These are phyloP conservation scores for Pterocles orientalis DNA, from an alignment of 2,113 vertebrate genomes.

Conservation along the genomic window DNA sequence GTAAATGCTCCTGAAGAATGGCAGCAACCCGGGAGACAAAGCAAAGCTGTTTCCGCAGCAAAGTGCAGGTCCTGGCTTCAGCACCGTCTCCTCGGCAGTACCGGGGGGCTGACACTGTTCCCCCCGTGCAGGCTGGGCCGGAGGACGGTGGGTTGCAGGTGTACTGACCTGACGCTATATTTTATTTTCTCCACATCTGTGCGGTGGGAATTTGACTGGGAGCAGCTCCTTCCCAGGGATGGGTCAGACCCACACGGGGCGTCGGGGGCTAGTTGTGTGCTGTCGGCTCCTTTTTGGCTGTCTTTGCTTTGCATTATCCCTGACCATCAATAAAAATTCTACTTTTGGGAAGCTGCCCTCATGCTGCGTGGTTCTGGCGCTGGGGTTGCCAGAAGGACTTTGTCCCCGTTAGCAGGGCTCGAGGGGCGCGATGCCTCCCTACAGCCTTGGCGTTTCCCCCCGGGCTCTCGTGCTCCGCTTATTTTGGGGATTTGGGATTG, in stretches of 20 bases:
- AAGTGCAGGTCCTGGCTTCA: neutral
- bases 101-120: neutral
- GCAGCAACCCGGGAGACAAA: neutral
- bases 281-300: slow-evolving; percentile 1
- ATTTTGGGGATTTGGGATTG: neutral
- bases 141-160: neutral
- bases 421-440: accelerated
- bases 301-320: slow-evolving; percentile 37
- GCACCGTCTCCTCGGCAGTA: neutral
- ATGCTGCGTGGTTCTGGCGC: accelerated
- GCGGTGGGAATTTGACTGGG: neutral
- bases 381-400: neutral
- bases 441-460: neutral
- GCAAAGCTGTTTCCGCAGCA: slow-evolving; percentile 24
- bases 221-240: neutral
- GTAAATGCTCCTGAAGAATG: slow-evolving; percentile 59
- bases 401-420: neutral
- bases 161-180: neutral
- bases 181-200: neutral
- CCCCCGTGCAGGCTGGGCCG: neutral
- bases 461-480: neutral
- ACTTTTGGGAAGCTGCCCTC: slow-evolving; percentile 32
- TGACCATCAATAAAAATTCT: slow-evolving; percentile 54
- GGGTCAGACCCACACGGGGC: accelerated
- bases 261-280: neutral